phyloP scores from a whole-genome alignment of 2,113 vertebrate species.

The Ariopsis seemanni region DNA sequence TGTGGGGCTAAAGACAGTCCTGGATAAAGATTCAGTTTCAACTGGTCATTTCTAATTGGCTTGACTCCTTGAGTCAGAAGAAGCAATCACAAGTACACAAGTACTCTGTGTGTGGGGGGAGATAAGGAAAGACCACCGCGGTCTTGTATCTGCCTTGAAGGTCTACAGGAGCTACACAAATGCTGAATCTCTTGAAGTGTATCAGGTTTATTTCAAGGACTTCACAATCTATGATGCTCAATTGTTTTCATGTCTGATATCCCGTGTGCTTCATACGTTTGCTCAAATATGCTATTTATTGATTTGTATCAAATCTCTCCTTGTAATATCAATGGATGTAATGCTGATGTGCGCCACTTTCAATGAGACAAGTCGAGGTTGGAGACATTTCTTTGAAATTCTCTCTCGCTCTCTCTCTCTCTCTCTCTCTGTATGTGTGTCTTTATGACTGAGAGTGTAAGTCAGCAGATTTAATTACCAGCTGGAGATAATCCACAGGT shows the following conservation, averaged over 20 bases:
- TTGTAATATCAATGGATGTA: background rate
- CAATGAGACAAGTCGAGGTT: background rate
- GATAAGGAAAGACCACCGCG: background rate
- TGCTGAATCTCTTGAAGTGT: background rate
- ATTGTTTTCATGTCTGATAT: background rate
- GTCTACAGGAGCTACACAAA: background rate
- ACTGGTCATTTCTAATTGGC: background rate
- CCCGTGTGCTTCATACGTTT: background rate
- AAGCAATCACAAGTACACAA: background rate
- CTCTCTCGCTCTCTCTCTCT: background rate
- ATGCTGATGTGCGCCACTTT: background rate
- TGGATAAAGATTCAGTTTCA: background rate
- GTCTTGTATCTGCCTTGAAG: background rate
- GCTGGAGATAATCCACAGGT: slow-evolving; percentile 65
- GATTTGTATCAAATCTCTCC: background rate
- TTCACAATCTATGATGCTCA: background rate
- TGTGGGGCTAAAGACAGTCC: background rate
- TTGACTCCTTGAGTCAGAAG: background rate
- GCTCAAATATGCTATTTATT: background rate
- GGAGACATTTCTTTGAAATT: background rate
- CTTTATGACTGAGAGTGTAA: slow-evolving; percentile 46
- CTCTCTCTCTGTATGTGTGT: background rate
- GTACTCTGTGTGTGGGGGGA: background rate
- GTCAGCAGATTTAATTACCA: slow-evolving; percentile 64
- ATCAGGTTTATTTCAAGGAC: background rate